These are phyloP conservation scores for Volucella inflata DNA, from an alignment of 2,888 invertebrate species.

Conservation along the genomic window DNA sequence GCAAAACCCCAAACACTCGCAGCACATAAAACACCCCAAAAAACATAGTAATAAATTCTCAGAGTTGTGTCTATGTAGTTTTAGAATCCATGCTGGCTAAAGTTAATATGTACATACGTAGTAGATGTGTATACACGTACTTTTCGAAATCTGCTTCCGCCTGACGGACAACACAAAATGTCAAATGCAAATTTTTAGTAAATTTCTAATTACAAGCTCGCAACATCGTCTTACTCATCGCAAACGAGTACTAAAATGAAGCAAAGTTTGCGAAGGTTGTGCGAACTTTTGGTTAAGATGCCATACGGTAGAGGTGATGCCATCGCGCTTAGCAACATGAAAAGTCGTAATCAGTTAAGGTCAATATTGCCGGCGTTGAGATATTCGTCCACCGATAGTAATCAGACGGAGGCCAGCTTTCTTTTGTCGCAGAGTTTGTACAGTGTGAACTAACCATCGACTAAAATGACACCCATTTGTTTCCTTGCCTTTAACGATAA, in stretches of 20 bases:
- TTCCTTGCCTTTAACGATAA: conserved; percentile 22
- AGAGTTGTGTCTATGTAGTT: too few relatives aligned
- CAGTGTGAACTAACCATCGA: background rate
- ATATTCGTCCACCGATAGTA: conserved; percentile 40
- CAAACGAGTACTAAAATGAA: background rate
- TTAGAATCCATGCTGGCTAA: background rate
- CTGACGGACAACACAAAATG: conserved; percentile 11
- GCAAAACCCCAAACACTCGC: too few relatives aligned
- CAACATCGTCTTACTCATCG: background rate
- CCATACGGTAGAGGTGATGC: conserved; percentile 2
- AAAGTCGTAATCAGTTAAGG: conserved; percentile 60
- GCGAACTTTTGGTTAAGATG: conserved; percentile 33
- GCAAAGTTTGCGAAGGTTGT: conserved; percentile 24
- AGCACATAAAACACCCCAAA: too few relatives aligned
- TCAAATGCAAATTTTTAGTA: conserved; percentile 36
- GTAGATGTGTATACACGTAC: background rate
- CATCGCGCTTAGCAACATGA: conserved; percentile 18
- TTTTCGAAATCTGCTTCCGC: background rate
- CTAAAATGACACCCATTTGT: background rate
- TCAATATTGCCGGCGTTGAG: conserved; percentile 45
- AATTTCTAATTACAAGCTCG: conserved; percentile 37
- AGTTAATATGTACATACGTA: background rate
- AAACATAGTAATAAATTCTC: too few relatives aligned
- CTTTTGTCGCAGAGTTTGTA: background rate
- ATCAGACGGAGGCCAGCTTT: conserved; percentile 20